Conservation (phyloP, 2,113 vertebrate genomes). For the Petrocephalus microphthalmus region DNA sequence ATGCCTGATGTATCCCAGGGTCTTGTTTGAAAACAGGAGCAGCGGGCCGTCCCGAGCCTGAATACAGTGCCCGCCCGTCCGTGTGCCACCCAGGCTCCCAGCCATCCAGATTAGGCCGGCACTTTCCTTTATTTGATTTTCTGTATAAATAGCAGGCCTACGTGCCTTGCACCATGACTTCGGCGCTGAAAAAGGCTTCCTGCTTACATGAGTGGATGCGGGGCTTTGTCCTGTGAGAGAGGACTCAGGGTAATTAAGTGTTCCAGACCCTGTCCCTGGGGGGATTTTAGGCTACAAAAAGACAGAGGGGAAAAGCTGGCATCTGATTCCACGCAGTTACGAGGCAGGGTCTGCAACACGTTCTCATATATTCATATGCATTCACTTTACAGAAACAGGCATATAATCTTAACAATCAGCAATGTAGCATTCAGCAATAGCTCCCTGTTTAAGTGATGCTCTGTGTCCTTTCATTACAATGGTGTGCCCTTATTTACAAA, state of each 20-base stretch:
- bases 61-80: not conserved
- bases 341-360: no score
- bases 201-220: conserved; percentile 25
- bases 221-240: conserved; percentile 18
- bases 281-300: not conserved
- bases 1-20: not conserved
- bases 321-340: not conserved
- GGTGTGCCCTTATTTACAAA: not conserved
- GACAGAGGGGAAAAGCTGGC: not conserved
- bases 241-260: conserved; percentile 35
- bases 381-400: not conserved
- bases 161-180: conserved; percentile 36
- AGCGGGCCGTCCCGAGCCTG: not conserved
- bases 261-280: conserved; percentile 22
- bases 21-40: not conserved
- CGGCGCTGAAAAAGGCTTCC: conserved; percentile 31
- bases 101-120: not conserved
- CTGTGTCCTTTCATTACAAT: not conserved
- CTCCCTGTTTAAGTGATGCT: not conserved
- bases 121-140: conserved; percentile 14
- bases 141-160: conserved; percentile 37
- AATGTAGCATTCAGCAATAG: not conserved
- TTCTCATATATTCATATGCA: not conserved
- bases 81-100: not conserved
- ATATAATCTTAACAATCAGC: not conserved